Evolutionary conservation across 1,140 invertebrate species (phyloP).

Genomic region (Danaus melanippus): DNA sequence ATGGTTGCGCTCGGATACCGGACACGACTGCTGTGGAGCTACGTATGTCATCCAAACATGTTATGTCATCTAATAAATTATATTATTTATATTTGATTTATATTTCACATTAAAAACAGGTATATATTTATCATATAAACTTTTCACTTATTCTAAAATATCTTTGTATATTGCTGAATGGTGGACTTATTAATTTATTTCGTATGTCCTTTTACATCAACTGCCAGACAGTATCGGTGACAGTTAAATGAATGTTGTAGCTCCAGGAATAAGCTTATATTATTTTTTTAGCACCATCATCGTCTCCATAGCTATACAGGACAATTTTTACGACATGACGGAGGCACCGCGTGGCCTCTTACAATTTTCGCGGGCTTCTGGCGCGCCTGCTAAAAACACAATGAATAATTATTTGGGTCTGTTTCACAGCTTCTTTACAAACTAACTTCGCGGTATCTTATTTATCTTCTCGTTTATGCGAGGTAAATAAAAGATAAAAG

Average conservation of each 20-base stretch:
- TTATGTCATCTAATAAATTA: slow-evolving; percentile 5
- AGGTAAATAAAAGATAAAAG: too few species aligned
- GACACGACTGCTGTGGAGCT: slow-evolving; percentile 28
- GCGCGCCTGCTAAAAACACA: slow-evolving; percentile 63
- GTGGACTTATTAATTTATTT: too few species aligned
- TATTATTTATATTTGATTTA: too few species aligned
- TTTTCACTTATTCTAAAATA: too few species aligned
- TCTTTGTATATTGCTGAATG: too few species aligned
- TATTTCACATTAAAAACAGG: too few species aligned
- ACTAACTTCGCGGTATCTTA: slow-evolving; percentile 4
- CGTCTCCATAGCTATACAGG: slow-evolving; percentile 31
- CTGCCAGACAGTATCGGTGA: too few species aligned
- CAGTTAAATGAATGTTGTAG: too few species aligned
- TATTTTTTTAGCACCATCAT: slow-evolving; percentile 2
- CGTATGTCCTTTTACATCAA: too few species aligned
- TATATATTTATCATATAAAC: too few species aligned
- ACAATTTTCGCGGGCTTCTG: slow-evolving; percentile 58
- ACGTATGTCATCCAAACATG: not conserved
- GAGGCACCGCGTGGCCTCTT: slow-evolving; percentile 47
- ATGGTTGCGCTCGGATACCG: slow-evolving; percentile 46
- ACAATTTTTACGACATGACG: slow-evolving; percentile 64
- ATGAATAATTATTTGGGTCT: slow-evolving; percentile 64
- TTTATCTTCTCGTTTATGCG: too few species aligned
- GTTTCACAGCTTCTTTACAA: slow-evolving; percentile 19
- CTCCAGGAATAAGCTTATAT: too few species aligned